These are phyloP conservation scores for Heliocidaris tuberculata DNA, from an alignment of 35 echinoderm and acorn worm genomes.

Conservation along the genomic window DNA sequence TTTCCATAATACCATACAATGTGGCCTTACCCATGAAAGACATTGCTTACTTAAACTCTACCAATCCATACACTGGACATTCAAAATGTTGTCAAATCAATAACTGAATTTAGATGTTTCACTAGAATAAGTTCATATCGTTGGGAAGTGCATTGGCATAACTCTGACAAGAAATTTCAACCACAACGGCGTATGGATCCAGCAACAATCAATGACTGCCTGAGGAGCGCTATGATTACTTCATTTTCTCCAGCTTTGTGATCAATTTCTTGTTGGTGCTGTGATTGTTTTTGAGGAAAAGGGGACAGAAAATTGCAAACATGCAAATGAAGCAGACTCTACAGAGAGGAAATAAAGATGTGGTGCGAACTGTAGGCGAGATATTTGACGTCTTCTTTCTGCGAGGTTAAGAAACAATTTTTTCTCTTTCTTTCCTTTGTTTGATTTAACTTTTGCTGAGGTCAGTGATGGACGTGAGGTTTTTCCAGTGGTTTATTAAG, in stretches of 20 bases:
- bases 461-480: no score
- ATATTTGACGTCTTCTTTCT: not conserved
- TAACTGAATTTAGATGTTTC: not conserved
- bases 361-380: not conserved
- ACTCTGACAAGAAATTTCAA: slow-evolving; percentile 4
- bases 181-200: not conserved
- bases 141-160: not conserved
- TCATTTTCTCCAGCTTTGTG: not conserved
- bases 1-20: not conserved
- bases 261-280: not conserved
- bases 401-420: not conserved
- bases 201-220: not conserved
- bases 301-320: slow-evolving; percentile 10
- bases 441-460: not conserved
- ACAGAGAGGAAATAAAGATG: not conserved
- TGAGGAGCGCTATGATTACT: not conserved
- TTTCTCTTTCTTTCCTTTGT: not conserved
- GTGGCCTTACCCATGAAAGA: not conserved
- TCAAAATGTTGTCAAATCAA: not conserved
- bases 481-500: no score
- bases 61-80: not conserved
- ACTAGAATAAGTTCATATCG: not conserved
- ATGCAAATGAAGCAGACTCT: not conserved
- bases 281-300: not conserved
- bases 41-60: not conserved